These are phyloP conservation scores for Callospermophilus lateralis DNA, from an alignment of 2,113 vertebrate species.

Conservation along the genomic window DNA sequence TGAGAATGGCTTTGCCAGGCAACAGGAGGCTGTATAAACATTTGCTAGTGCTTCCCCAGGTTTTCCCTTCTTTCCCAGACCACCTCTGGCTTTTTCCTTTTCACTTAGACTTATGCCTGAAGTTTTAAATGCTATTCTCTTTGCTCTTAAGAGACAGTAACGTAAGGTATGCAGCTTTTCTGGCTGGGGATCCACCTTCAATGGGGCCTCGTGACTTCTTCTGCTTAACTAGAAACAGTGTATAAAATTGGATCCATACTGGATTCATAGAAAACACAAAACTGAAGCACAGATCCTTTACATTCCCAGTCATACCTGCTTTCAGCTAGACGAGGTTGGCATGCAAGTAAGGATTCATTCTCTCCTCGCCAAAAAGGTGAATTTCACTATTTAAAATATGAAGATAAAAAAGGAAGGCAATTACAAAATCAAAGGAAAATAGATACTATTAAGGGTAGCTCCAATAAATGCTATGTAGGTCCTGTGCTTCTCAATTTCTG, in stretches of 20 bases:
- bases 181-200: not conserved
- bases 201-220: not conserved
- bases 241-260: not conserved
- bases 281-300: not conserved
- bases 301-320: not conserved
- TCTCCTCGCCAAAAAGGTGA: not conserved
- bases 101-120: not conserved
- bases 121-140: constrained; percentile 45
- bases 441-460: not conserved
- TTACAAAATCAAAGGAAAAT: not conserved
- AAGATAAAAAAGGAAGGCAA: constrained; percentile 1
- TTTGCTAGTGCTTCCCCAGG: not conserved
- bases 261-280: not conserved
- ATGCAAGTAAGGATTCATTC: not conserved
- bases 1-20: not conserved
- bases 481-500: not conserved
- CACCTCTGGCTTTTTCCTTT: not conserved
- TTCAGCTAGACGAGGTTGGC: not conserved
- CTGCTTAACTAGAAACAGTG: not conserved
- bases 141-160: constrained; percentile 9
- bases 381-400: not conserved
- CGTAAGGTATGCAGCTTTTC: constrained; percentile 8
- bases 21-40: not conserved
- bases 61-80: not conserved
- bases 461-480: not conserved